Percentiles rank a stretch among this genome's conserved stretches.
These are phyloP conservation scores for Pangasius macronema DNA, from an alignment of 2,797 vertebrate species.

Conservation along the genomic window DNA sequence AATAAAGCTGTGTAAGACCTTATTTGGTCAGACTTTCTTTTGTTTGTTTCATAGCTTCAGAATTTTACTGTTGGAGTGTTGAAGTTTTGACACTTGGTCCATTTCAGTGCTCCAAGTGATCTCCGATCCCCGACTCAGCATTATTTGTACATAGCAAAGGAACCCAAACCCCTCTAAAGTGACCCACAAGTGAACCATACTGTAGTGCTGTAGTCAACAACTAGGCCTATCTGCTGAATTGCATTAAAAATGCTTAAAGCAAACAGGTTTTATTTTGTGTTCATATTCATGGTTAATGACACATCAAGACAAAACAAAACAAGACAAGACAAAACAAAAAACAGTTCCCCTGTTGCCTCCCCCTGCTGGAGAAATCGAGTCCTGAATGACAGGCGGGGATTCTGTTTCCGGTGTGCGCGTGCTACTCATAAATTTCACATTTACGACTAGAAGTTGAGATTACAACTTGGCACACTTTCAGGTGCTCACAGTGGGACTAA, in stretches of 20 bases:
- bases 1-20: not conserved
- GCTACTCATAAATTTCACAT: constrained; percentile 1
- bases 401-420: not conserved
- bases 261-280: not conserved
- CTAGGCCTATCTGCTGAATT: not conserved
- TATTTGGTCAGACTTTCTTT: not conserved
- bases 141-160: not conserved
- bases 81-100: not conserved
- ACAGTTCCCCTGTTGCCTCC: constrained; percentile 24
- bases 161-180: not conserved
- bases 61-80: not conserved
- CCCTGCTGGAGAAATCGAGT: constrained; percentile 46
- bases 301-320: not conserved
- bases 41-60: not conserved
- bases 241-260: not conserved
- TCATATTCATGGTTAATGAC: not conserved
- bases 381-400: not conserved
- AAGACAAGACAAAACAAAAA: not conserved
- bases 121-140: not conserved
- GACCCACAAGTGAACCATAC: not conserved
- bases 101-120: not conserved
- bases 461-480: constrained; percentile 20
- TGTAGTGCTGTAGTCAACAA: not conserved
- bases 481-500: not conserved
- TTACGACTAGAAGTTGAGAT: constrained; percentile 15